Evolutionary conservation across 2,888 invertebrate genomes (phyloP).

Genomic region (Eristalis arbustorum): DNA sequence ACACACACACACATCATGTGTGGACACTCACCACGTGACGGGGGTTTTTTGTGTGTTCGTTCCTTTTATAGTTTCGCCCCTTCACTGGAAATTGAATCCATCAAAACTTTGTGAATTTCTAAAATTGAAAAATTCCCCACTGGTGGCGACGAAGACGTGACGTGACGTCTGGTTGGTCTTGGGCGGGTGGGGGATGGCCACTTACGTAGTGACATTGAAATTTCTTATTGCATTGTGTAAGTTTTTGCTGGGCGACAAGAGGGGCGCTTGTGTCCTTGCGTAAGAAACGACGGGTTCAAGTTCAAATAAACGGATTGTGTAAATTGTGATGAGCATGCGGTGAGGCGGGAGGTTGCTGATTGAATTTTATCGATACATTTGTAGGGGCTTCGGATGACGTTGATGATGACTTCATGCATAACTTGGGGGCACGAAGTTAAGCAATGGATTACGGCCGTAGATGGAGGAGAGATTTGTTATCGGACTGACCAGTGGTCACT

Average conservation of each 20-base stretch:
- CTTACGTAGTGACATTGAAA: constrained; percentile 1
- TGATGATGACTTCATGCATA: background rate
- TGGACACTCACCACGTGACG: background rate
- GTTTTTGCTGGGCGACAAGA: background rate
- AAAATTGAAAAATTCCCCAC: constrained; percentile 11
- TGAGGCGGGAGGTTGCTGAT: background rate
- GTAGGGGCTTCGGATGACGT: background rate
- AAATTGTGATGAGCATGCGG: background rate
- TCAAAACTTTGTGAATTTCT: constrained; percentile 5
- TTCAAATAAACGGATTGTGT: background rate
- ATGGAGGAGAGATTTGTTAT: too few relatives aligned
- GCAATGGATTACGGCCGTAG: too few relatives aligned
- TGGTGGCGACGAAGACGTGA: background rate
- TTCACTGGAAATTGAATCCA: constrained; percentile 7
- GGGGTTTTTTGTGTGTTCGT: background rate
- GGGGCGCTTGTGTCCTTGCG: background rate
- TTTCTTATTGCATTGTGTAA: background rate
- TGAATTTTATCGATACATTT: background rate
- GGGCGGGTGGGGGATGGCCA: background rate
- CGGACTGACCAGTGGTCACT: too few relatives aligned
- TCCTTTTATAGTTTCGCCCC: constrained; percentile 17
- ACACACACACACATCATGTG: background rate
- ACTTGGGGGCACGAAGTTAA: background rate
- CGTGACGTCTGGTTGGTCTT: too few relatives aligned
- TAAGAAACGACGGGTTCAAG: background rate